Evolutionary conservation across 2,888 invertebrate genomes (phyloP).

Genomic region (Drosophila affinis): DNA sequence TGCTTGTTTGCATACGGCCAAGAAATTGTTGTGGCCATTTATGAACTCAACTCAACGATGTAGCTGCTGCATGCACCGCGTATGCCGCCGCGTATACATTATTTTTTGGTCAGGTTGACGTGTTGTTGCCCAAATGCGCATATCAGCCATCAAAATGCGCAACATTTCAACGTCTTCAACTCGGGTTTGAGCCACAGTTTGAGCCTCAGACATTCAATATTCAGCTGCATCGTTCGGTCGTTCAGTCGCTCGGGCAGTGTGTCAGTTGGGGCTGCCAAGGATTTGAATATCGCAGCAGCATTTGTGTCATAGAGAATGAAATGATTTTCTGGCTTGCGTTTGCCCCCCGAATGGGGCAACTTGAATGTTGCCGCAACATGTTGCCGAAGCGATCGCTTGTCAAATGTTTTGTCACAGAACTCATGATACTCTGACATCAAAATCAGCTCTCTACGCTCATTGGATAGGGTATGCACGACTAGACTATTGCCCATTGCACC

Average conservation of each 20-base stretch:
- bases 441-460: background rate
- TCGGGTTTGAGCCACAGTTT: conserved; percentile 36
- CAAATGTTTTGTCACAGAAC: conserved; percentile 30
- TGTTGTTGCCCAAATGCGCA: conserved; percentile 73
- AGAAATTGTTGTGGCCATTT: conserved; percentile 31
- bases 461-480: conserved; percentile 23
- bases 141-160: conserved; percentile 73
- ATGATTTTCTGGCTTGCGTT: conserved; percentile 38
- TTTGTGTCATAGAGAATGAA: conserved; percentile 63
- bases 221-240: no score
- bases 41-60: conserved; percentile 37
- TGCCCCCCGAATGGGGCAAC: background rate
- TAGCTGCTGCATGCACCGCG: no score
- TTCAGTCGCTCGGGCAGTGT: no score
- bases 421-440: background rate
- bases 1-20: conserved; percentile 35
- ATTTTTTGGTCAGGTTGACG: conserved; percentile 54
- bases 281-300: conserved; percentile 71
- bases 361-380: conserved; percentile 64
- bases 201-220: no score
- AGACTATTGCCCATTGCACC: conserved; percentile 63
- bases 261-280: conserved; percentile 57
- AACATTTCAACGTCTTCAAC: conserved; percentile 66
- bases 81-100: no score
- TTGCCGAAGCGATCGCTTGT: conserved; percentile 49